phyloP scores from a whole-genome alignment of 1,140 invertebrate species.

The Monomorium pharaonis region DNA sequence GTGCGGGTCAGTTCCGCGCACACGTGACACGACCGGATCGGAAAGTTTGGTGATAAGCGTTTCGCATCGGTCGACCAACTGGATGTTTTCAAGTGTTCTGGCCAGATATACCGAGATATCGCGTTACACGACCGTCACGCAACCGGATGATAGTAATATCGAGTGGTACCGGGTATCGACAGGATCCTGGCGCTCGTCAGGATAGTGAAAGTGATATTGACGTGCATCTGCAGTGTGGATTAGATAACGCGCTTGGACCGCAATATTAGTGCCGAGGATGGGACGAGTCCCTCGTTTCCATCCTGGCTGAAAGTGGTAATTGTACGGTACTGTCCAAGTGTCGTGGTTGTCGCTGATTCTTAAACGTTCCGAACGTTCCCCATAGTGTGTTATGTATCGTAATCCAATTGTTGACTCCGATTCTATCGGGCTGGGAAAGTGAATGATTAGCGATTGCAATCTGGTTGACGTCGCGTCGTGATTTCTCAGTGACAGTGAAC shows the following conservation, averaged over 20 bases:
- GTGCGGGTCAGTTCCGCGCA: constrained; percentile 66
- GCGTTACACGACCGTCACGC: constrained; percentile 9
- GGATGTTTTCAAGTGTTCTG: neutral
- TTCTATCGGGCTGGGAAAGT: neutral
- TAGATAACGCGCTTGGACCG: neutral
- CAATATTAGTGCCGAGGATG: neutral
- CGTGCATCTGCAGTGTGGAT: constrained; percentile 43
- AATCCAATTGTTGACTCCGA: constrained; percentile 20
- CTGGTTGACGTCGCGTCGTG: neutral
- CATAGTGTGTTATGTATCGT: neutral
- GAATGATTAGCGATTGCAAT: constrained; percentile 18
- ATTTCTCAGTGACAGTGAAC: constrained; percentile 58
- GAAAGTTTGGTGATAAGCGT: constrained; percentile 20
- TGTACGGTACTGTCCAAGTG: neutral
- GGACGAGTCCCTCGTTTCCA: neutral
- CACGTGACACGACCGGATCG: constrained; percentile 71
- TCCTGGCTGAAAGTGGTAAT: neutral
- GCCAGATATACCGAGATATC: constrained; percentile 18
- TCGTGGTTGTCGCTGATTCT: neutral
- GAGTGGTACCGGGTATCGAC: constrained; percentile 22
- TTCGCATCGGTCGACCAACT: neutral
- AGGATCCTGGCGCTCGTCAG: neutral
- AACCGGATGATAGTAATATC: constrained; percentile 33
- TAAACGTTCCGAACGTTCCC: neutral
- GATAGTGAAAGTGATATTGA: constrained; percentile 36